Conservation (phyloP, 2,797 vertebrate species). For the Scolopax rusticola region DNA sequence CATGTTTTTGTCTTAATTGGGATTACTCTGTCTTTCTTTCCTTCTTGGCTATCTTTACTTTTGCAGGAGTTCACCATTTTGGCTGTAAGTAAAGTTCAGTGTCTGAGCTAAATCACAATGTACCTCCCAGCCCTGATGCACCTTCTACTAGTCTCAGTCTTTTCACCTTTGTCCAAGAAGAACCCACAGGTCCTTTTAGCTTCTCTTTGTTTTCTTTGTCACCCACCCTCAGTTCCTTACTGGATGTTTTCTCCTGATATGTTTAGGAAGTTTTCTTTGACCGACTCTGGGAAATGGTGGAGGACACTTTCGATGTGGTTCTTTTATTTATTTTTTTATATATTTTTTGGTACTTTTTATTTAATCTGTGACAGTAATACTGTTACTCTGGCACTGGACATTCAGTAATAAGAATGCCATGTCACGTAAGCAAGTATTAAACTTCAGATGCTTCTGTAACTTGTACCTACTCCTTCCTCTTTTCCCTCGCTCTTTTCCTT, state of each 20-base stretch:
- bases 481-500: constrained; percentile 83
- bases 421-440: constrained; percentile 75
- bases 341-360: constrained; percentile 29
- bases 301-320: constrained; percentile 59
- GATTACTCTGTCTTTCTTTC: constrained; percentile 87
- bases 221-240: constrained; percentile 71
- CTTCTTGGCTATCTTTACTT: constrained; percentile 88
- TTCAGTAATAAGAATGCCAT: constrained; percentile 79
- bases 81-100: constrained; percentile 95
- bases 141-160: constrained; percentile 75
- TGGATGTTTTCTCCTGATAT: constrained; percentile 68
- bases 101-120: constrained; percentile 75
- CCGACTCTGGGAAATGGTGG: constrained; percentile 71
- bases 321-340: constrained; percentile 17
- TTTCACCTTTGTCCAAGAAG: constrained; percentile 73
- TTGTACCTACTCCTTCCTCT: constrained; percentile 71
- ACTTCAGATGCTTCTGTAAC: constrained; percentile 63
- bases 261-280: constrained; percentile 64
- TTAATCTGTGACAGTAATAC: constrained; percentile 74
- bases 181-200: constrained; percentile 74
- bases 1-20: constrained; percentile 63
- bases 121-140: constrained; percentile 73
- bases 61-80: constrained; percentile 96
- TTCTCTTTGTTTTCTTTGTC: constrained; percentile 77
- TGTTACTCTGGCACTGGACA: constrained; percentile 74